Evolutionary conservation across 2,797 vertebrate species (phyloP), one percentile per base, ranked within the genome.

Genomic region (Diplodus puntazzo): DNA sequence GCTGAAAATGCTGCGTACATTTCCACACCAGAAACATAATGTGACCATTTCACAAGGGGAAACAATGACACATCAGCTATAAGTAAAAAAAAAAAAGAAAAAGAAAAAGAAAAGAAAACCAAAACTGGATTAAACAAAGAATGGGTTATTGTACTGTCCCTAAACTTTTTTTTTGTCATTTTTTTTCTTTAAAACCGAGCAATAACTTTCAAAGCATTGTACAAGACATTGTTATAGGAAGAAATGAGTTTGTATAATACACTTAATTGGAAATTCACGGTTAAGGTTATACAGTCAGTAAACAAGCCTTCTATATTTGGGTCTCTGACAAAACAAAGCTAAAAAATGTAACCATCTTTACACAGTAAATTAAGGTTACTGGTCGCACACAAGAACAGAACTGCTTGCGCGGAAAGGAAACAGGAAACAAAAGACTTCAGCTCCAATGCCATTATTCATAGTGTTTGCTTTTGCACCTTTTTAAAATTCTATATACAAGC

Each of bases 341-440:
- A 98, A 98, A 94, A 95, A 98, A 97, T 96, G 98, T 99, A 99
- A 99, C 98, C 98, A 99, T 99, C 97, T 99, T 99, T 99, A 99
- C 98, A 99, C 98, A 99, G 98, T 99, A 99, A 99, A 99, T 98
- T 98, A 98, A 98, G 98, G 98, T 99, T 99, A 99, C 98, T 97
- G 96, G 97, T 98, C 96, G 96, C 97, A 99, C 97, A 98, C 97
- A 99, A 98, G 97, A 99, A 99, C 97, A 99, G 96, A 99, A 99
- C 97, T 98, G 97, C 97, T 99, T 99, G 97, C 97, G 98, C 96
- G 97, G 97, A 87, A 92, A 88, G 85, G 69, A 92, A 92, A 90
- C 58, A 62, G 76, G 74, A 87, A 85, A 89, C 71, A 87, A 88
- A 87, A 88, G 96, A 97, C 95, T 94, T 97, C 96, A 96, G 96